These are phyloP conservation scores for Anoplopoma fimbria DNA, from an alignment of 2,113 vertebrate species.

Conservation along the genomic window DNA sequence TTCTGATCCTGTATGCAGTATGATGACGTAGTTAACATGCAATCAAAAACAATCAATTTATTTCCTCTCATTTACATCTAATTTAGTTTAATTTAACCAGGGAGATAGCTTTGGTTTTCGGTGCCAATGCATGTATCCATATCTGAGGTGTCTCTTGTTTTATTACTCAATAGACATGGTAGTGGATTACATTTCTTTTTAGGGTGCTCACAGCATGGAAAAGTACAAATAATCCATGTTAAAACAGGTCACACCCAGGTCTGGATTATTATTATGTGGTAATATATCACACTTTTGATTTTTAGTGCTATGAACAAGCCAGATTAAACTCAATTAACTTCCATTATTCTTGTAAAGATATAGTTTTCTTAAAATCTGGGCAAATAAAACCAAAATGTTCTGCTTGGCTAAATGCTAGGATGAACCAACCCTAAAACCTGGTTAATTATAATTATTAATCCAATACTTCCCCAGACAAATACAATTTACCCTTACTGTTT, in stretches of 20 bases:
- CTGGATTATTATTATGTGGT: not conserved
- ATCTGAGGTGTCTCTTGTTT: not conserved
- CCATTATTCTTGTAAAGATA: not conserved
- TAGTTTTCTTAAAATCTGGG: too few relatives aligned
- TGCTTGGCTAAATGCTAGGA: not conserved
- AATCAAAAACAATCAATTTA: too few relatives aligned
- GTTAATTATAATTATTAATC: not conserved
- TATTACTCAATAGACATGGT: not conserved
- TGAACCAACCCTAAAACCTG: not conserved
- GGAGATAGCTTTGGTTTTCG: too few relatives aligned
- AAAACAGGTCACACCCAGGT: not conserved
- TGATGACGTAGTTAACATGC: too few relatives aligned
- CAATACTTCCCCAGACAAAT: not conserved
- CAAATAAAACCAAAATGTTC: too few relatives aligned
- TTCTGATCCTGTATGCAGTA: too few relatives aligned
- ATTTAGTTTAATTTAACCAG: too few relatives aligned
- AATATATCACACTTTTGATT: not conserved
- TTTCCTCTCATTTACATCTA: too few relatives aligned
- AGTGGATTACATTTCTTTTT: not conserved
- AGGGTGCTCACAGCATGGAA: not conserved
- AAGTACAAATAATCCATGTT: not conserved
- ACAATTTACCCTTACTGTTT: fast-evolving
- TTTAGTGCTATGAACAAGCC: not conserved
- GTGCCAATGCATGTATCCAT: not conserved
- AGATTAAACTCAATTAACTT: not conserved